phyloP scores from a whole-genome alignment of 2,113 vertebrate genomes.

The Otolemur garnettii region DNA sequence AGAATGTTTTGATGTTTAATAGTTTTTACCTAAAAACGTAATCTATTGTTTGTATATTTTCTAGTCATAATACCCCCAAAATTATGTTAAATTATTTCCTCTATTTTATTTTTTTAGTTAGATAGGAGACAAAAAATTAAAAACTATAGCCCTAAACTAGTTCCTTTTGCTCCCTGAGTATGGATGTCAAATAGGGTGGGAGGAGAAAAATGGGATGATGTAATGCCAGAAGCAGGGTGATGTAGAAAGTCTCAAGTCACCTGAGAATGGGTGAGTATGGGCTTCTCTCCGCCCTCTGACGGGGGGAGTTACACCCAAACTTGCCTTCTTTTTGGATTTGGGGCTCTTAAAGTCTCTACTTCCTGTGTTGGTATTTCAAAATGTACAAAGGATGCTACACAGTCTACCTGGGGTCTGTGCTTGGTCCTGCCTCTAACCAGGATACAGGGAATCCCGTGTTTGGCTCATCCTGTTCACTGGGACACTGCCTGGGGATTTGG shows the following conservation, averaged over 20 bases:
- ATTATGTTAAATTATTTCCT: background rate
- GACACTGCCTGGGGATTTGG: background rate
- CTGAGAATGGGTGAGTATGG: background rate
- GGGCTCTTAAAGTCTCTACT: background rate
- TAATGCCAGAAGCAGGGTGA: background rate
- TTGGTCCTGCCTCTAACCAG: background rate
- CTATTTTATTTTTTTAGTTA: background rate
- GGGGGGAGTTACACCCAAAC: background rate
- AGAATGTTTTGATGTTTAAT: constrained; percentile 16
- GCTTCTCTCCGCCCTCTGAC: background rate
- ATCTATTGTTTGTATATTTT: background rate
- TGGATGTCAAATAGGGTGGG: background rate
- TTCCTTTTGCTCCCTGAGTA: background rate
- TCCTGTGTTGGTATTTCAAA: background rate
- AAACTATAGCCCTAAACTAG: background rate
- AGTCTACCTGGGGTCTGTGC: background rate
- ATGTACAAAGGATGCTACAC: background rate
- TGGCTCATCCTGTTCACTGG: background rate
- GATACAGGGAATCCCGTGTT: background rate
- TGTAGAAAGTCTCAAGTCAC: no score
- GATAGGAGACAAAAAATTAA: background rate
- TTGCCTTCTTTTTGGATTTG: background rate
- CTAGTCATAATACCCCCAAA: background rate
- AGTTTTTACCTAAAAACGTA: constrained; percentile 13
- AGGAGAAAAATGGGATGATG: background rate